These are phyloP conservation scores for Tangara arthus DNA, from an alignment of 2,797 vertebrate genomes.

Conservation along the genomic window DNA sequence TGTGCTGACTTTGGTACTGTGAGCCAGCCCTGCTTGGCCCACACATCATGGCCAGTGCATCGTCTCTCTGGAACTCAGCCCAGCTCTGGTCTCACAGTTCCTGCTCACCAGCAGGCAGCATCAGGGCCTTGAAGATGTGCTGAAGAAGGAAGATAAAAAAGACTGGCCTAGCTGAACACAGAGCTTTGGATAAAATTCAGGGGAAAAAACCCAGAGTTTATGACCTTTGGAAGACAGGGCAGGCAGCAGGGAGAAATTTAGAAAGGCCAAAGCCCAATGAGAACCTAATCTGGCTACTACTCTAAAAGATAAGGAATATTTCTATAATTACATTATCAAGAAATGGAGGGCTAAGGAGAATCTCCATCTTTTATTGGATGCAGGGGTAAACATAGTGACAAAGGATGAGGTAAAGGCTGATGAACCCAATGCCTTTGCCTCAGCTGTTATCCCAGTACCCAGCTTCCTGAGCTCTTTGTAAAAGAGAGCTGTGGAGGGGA, in stretches of 20 bases:
- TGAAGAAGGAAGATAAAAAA: not conserved
- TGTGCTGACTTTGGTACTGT: fast-evolving
- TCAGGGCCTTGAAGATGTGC: not conserved
- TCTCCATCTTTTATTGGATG: not conserved
- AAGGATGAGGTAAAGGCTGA: not conserved
- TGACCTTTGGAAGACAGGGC: not conserved
- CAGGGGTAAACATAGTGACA: not conserved
- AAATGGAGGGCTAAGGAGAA: not conserved
- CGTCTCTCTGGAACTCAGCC: not conserved
- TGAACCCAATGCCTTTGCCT: not conserved
- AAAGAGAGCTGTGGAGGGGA: fast-evolving
- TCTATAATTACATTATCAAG: not conserved
- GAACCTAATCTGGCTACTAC: not conserved
- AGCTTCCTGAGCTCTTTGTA: not conserved
- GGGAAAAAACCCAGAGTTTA: not conserved
- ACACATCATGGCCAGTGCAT: fast-evolving
- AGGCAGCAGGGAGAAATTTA: not conserved
- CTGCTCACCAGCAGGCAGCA: not conserved
- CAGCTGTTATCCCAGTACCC: too few species aligned
- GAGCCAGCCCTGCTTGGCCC: not conserved
- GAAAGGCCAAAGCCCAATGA: not conserved
- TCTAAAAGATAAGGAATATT: not conserved
- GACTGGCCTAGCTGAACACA: not conserved
- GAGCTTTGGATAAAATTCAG: not conserved
- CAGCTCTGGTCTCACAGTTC: not conserved